A percentile compares a stretch with the other conserved stretches of the same genome.
Conservation (phyloP, 2,797 vertebrate species). For the Sorex maritimensis region DNA sequence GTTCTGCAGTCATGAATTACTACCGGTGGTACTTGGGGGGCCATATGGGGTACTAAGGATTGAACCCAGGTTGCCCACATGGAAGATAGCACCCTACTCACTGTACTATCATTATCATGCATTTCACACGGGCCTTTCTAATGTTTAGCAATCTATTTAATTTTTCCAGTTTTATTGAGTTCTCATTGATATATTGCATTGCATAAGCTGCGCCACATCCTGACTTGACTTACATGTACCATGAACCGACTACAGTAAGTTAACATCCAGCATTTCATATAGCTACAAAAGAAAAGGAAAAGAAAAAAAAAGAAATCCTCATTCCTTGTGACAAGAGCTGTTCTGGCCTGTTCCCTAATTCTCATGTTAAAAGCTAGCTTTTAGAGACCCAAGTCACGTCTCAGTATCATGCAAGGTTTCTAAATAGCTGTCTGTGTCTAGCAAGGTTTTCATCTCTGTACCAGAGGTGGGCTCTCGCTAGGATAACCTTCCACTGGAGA, state of each 20-base stretch:
- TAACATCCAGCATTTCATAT: background rate
- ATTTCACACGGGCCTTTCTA: background rate
- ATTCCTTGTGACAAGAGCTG: background rate
- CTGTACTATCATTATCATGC: too few relatives aligned
- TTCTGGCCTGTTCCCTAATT: background rate
- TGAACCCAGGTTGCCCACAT: too few relatives aligned
- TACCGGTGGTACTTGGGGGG: too few relatives aligned
- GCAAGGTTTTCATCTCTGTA: background rate
- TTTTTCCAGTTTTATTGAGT: background rate
- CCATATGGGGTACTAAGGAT: too few relatives aligned
- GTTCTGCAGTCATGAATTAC: too few relatives aligned
- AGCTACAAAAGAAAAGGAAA: background rate
- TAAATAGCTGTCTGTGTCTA: background rate
- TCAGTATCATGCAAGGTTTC: background rate
- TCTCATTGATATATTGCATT: background rate
- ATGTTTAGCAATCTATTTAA: constrained; percentile 26
- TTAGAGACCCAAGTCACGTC: background rate
- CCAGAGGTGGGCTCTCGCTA: background rate
- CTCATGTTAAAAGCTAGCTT: constrained; percentile 47
- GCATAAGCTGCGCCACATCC: background rate
- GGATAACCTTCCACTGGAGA: background rate
- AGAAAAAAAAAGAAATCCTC: background rate
- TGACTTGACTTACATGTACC: background rate
- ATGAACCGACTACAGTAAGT: background rate
- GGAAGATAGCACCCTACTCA: too few relatives aligned